phyloP scores from a whole-genome alignment of 2,797 vertebrate genomes.

The Argyrosomus regius region DNA sequence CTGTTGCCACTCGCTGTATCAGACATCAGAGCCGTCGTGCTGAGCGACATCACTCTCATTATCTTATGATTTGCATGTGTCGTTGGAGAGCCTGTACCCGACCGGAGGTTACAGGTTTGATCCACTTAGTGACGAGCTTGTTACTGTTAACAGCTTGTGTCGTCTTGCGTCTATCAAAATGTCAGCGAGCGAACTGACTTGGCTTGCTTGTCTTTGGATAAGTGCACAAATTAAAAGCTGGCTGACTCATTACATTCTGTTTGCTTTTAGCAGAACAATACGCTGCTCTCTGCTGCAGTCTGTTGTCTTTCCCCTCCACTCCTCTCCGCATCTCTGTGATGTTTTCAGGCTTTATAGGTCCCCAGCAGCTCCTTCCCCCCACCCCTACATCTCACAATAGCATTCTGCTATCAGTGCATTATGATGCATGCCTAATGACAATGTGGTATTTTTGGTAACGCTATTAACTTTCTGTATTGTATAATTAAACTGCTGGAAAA shows the following conservation, averaged over 20 bases:
- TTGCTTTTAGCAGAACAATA: slow-evolving; percentile 14
- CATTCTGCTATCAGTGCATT: not conserved
- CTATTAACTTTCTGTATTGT: slow-evolving; percentile 33
- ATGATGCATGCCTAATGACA: slow-evolving; percentile 27
- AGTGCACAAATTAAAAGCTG: slow-evolving; percentile 39
- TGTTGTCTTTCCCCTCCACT: slow-evolving; percentile 9
- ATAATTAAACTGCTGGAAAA: slow-evolving; percentile 40
- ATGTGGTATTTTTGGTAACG: slow-evolving; percentile 29
- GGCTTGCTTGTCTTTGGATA: slow-evolving; percentile 19
- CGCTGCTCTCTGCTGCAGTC: slow-evolving; percentile 9
- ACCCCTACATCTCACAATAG: not conserved
- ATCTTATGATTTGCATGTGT: slow-evolving; percentile 37
- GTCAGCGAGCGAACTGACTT: slow-evolving; percentile 8
- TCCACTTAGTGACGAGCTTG: slow-evolving; percentile 8
- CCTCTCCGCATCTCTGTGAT: not conserved
- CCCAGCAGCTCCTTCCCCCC: not conserved
- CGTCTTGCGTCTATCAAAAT: slow-evolving; percentile 33
- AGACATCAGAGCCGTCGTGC: slow-evolving; percentile 20
- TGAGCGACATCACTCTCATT: slow-evolving; percentile 17
- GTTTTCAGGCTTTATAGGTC: not conserved
- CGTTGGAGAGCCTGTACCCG: not conserved
- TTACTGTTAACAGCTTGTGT: slow-evolving; percentile 24
- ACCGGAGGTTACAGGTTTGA: slow-evolving; percentile 14
- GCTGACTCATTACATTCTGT: slow-evolving; percentile 41
- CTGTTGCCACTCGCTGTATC: not conserved